A percentile compares a stretch with the other conserved stretches of the same genome.
These are phyloP conservation scores for Epinephelus moara DNA, from an alignment of 2,113 vertebrate species.

Conservation along the genomic window DNA sequence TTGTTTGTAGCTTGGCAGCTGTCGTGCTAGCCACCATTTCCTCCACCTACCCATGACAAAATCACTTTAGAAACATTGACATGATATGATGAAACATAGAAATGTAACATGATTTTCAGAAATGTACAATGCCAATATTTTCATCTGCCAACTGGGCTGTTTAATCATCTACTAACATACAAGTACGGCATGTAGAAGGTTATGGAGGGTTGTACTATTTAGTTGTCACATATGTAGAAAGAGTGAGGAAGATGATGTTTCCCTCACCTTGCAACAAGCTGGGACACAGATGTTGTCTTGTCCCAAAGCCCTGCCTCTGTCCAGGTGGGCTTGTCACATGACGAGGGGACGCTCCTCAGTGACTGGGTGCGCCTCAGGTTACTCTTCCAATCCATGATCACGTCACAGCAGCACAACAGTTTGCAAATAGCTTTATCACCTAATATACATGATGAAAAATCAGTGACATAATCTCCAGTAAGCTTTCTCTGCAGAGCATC, in stretches of 20 bases:
- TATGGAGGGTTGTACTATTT: background rate
- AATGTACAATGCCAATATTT: too few species aligned
- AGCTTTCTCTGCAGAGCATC: background rate
- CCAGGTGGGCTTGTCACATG: slow-evolving; percentile 57
- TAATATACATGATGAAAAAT: background rate
- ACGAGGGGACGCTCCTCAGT: slow-evolving; percentile 60
- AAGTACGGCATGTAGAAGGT: background rate
- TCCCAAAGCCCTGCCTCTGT: slow-evolving; percentile 61
- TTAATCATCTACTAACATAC: background rate
- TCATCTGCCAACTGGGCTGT: too few species aligned
- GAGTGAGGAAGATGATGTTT: background rate
- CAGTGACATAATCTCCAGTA: background rate
- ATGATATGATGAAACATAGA: too few species aligned
- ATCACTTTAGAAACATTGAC: too few species aligned
- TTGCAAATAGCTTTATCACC: slow-evolving; percentile 3
- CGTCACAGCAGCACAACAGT: background rate
- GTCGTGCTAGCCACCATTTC: too few species aligned
- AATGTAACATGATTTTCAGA: too few species aligned
- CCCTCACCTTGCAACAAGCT: slow-evolving; percentile 84
- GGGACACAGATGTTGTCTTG: slow-evolving; percentile 84
- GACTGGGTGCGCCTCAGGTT: slow-evolving; percentile 79
- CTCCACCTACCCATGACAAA: too few species aligned
- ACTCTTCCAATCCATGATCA: slow-evolving; percentile 80
- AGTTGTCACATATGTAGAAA: background rate
- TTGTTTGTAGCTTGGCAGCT: too few species aligned